phyloP scores from a whole-genome alignment of 1,140 invertebrate genomes.

The Psilanteris sp. region DNA sequence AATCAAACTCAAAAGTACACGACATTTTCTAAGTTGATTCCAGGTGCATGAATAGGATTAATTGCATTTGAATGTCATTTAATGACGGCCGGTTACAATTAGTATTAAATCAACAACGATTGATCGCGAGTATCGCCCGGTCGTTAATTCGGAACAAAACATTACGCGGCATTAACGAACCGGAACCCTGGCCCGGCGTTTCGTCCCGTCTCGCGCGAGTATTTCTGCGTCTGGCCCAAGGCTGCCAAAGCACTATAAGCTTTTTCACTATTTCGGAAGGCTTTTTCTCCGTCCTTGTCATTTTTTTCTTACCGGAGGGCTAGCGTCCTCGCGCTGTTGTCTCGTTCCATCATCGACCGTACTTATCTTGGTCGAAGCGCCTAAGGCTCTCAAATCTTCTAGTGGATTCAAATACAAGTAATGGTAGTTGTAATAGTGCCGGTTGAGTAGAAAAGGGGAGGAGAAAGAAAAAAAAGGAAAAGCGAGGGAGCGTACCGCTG shows the following conservation, averaged over 20 bases:
- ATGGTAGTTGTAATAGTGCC: slow-evolving; percentile 61
- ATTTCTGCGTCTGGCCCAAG: slow-evolving; percentile 63
- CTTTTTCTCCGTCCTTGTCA: slow-evolving; percentile 30
- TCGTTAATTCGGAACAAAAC: too few relatives aligned
- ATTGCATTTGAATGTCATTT: too few relatives aligned
- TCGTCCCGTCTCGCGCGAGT: slow-evolving; percentile 21
- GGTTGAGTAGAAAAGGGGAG: slow-evolving; percentile 54
- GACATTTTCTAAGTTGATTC: too few relatives aligned
- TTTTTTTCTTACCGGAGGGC: slow-evolving; percentile 50
- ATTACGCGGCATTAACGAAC: slow-evolving; percentile 24
- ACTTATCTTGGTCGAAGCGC: slow-evolving; percentile 58
- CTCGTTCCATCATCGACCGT: slow-evolving; percentile 57
- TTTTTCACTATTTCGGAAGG: slow-evolving; percentile 36
- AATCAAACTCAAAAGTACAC: too few relatives aligned
- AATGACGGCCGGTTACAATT: too few relatives aligned
- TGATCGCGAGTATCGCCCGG: too few relatives aligned
- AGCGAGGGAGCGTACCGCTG: not conserved
- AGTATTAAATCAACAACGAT: not conserved
- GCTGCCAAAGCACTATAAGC: slow-evolving; percentile 58
- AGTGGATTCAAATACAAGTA: slow-evolving; percentile 62
- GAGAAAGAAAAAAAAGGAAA: slow-evolving; percentile 10
- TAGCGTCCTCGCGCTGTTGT: slow-evolving; percentile 49
- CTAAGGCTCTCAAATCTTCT: slow-evolving; percentile 59
- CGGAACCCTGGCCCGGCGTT: slow-evolving; percentile 1
- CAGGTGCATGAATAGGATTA: too few relatives aligned